Evolutionary conservation across 2,113 vertebrate species (phyloP).

Genomic region (Vanacampus margaritifer): DNA sequence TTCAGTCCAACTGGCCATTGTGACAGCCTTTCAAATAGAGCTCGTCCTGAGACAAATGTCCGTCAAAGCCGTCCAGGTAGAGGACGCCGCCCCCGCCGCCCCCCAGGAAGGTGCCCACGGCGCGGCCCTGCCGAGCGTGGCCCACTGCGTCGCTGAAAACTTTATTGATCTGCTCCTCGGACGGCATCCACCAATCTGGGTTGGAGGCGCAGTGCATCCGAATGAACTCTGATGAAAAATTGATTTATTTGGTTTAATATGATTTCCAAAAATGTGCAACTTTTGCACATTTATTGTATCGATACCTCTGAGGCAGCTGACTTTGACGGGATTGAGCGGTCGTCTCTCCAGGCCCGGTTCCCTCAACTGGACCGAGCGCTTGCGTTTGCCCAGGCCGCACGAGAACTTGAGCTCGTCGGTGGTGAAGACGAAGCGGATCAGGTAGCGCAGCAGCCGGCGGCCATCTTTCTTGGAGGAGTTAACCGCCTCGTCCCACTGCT

Average conservation of each 20-base stretch:
- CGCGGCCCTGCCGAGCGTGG: conserved; percentile 93
- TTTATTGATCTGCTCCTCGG: conserved; percentile 98
- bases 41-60: conserved; percentile 83
- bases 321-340: conserved; percentile 98
- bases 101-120: conserved; percentile 87
- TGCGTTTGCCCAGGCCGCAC: conserved; percentile 98
- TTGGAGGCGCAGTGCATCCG: conserved; percentile 98
- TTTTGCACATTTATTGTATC: no score
- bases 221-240: conserved; percentile 86
- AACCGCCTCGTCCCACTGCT: conserved; percentile 98
- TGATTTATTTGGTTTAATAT: background rate
- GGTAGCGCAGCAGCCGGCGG: conserved; percentile 91
- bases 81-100: conserved; percentile 71
- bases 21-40: conserved; percentile 81
- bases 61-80: conserved; percentile 86
- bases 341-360: conserved; percentile 94
- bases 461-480: conserved; percentile 99
- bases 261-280: background rate
- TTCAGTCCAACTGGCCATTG: conserved; percentile 84
- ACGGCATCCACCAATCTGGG: conserved; percentile 99
- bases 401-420: conserved; percentile 99
- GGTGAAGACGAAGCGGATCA: conserved; percentile 98
- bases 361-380: conserved; percentile 96
- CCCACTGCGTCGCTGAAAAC: conserved; percentile 97
- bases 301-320: conserved; percentile 99